Base-by-base conservation (phyloP, 2,888 invertebrate species). In the Phanerotoma sp. region DNA sequence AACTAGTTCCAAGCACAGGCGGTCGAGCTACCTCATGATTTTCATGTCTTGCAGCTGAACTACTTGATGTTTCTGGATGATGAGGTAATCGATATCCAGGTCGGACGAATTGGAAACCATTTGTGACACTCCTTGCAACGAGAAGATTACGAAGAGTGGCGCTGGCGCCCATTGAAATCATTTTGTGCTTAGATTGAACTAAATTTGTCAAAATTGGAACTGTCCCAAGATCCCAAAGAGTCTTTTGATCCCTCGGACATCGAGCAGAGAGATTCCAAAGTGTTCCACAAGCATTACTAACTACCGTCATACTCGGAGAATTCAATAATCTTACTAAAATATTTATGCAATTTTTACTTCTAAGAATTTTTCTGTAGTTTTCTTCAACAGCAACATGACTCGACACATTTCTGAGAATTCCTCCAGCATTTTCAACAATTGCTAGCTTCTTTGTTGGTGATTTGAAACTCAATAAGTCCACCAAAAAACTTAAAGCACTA, bases 201-300 rank as follows among this genome's bases (percentile, higher is more conserved):
- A 96, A 80, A 68, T 91, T 92, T 35, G 92, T 83, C 42, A 95
- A 79, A 91, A 94, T 92, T 1, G 89, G 87, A 6, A 94, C 91
- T 0, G 92, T 92, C 1, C 91, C 93, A 77, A 94, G 86, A 68
- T 93, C 90, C 87, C 93, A 91, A 40, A 96, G 79, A 60, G 86
- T 85, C 70, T 89, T 86, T 71, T 96, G 96, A 76, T 96, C 96
- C 67, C 85, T 85, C 0, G 86, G 82, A 71, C 91, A 92, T 54
- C 94, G 84, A 0, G 95, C 95, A 0, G 95, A 94, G 28, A 96
- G 79, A 79, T 96, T 96, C 94, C 96, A 96, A 45, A 96, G 79
- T 0, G 94, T 94, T n/a, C 95, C 95, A 72, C 96, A 96, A 0
- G 96, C 93, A 77, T 96, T 96, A 73, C 93, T 93, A 5, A 93